phyloP scores from a whole-genome alignment of 1,140 invertebrate species.

The Helicoverpa armigera region DNA sequence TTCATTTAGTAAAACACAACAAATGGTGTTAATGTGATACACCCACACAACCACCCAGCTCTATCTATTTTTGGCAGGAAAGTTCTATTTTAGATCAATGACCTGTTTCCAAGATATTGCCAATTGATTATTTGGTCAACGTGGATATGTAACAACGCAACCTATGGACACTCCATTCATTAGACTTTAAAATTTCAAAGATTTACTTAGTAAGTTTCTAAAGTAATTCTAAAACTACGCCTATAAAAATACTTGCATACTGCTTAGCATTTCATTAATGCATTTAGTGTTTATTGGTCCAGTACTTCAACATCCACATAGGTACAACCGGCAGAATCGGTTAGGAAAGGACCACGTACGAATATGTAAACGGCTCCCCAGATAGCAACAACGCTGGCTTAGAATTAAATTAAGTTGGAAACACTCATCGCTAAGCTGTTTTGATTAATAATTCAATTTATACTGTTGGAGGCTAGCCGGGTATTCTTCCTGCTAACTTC shows the following conservation, averaged over 20 bases:
- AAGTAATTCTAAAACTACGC: no score
- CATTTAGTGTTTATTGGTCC: not conserved
- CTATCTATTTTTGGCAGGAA: no score
- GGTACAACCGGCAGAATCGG: no score
- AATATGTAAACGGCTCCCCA: slow-evolving; percentile 33
- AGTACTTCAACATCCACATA: not conserved
- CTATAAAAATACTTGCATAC: not conserved
- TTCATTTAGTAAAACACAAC: no score
- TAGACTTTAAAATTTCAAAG: no score
- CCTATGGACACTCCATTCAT: no score
- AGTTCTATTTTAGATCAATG: no score
- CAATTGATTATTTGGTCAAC: no score
- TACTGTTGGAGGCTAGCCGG: slow-evolving; percentile 17
- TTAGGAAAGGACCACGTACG: slow-evolving; percentile 12
- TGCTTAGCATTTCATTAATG: not conserved
- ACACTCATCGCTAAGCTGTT: slow-evolving; percentile 44
- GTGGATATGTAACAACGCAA: no score
- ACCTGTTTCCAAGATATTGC: no score
- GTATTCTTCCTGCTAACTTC: slow-evolving; percentile 2
- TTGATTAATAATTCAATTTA: slow-evolving; percentile 46
- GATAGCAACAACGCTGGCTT: slow-evolving; percentile 26
- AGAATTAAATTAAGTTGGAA: slow-evolving; percentile 41
- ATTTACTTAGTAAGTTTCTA: not conserved
- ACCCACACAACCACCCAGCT: no score
- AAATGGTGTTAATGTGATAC: no score